phyloP scores from a whole-genome alignment of 2,797 vertebrate genomes.

The Phylloscopus collybita region DNA sequence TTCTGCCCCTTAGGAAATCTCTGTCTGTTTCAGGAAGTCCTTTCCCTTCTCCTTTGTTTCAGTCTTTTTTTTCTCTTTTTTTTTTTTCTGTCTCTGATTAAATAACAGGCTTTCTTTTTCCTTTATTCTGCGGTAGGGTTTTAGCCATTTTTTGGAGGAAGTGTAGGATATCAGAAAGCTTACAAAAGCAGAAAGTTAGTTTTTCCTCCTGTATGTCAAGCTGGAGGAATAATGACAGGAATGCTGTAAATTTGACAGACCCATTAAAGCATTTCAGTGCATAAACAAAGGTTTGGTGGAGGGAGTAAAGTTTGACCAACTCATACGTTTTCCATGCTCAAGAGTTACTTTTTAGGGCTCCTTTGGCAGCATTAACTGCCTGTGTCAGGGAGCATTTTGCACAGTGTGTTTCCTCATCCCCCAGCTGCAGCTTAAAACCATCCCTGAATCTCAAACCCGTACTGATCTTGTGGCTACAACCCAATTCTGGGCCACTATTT shows the following conservation, averaged over 20 bases:
- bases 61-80: neutral
- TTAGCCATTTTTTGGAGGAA: neutral
- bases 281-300: neutral
- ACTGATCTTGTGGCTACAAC: neutral
- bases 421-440: neutral
- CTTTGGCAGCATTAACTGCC: neutral
- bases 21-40: slow-evolving; percentile 26
- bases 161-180: slow-evolving; percentile 10
- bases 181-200: slow-evolving; percentile 2
- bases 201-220: neutral
- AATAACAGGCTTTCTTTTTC: slow-evolving; percentile 7
- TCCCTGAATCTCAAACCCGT: neutral
- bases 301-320: neutral
- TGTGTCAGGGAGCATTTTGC: neutral
- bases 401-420: neutral
- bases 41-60: slow-evolving; percentile 32
- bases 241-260: neutral
- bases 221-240: neutral
- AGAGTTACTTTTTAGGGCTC: neutral
- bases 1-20: slow-evolving; percentile 12
- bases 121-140: neutral
- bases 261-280: neutral
- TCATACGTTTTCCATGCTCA: neutral
- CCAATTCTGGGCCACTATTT: neutral
- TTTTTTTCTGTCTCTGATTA: neutral